These are phyloP conservation scores for Montifringilla adamsi DNA, from an alignment of 2,113 vertebrate genomes.

Conservation along the genomic window DNA sequence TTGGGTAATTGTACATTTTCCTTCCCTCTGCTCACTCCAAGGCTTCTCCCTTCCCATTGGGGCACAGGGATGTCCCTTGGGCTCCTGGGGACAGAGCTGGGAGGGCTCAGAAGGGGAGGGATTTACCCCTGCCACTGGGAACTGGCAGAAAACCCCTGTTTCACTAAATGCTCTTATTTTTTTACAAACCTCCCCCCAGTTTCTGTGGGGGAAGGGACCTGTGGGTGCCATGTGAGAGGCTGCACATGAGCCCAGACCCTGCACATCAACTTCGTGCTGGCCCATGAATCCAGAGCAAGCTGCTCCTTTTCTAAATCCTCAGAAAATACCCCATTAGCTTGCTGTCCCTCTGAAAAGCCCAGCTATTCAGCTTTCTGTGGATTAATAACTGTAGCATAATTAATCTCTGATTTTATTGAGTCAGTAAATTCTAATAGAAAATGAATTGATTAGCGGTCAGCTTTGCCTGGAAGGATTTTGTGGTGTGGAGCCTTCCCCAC, in stretches of 20 bases:
- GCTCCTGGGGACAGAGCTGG: not conserved
- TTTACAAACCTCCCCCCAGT: not conserved
- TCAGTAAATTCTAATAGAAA: not conserved
- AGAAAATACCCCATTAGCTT: not conserved
- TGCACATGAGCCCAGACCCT: accelerated
- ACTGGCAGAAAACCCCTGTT: not conserved
- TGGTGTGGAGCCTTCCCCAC: not conserved
- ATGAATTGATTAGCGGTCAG: not conserved
- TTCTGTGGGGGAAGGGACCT: accelerated
- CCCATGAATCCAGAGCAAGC: not conserved
- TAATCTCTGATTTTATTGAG: conserved; percentile 8
- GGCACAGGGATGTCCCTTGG: not conserved
- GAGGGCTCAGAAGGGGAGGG: not conserved
- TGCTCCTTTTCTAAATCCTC: not conserved
- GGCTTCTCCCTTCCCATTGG: accelerated
- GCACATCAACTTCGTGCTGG: not conserved
- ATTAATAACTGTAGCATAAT: conserved; percentile 22
- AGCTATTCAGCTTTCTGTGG: not conserved
- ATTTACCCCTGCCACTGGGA: too few species aligned
- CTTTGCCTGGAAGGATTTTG: not conserved
- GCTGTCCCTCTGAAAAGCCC: not conserved
- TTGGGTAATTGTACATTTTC: not conserved
- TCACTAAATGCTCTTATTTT: not conserved
- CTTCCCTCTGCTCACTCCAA: not conserved
- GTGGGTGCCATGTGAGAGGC: not conserved